These are phyloP conservation scores for Drosophila nebulosa DNA, from an alignment of 1,140 invertebrate genomes.

Conservation along the genomic window DNA sequence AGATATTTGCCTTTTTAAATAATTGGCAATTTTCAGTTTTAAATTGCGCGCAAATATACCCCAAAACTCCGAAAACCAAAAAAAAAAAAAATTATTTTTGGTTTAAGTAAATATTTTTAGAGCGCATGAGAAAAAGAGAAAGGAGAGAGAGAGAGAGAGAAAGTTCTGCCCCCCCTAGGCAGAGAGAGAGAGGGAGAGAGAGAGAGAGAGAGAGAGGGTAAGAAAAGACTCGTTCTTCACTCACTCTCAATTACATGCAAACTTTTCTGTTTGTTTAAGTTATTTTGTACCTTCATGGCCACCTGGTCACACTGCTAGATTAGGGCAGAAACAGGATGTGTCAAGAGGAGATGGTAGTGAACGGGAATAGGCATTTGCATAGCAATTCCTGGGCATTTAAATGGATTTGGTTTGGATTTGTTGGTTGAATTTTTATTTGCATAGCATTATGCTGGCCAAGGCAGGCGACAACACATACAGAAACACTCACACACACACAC, in stretches of 20 bases:
- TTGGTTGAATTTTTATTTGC: conserved; percentile 58
- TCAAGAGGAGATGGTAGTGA: conserved; percentile 1
- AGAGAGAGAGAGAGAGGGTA: background rate
- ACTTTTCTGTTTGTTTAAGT: conserved; percentile 58
- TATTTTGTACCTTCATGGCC: conserved; percentile 61
- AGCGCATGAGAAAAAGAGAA: conserved; percentile 37
- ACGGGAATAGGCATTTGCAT: conserved; percentile 21
- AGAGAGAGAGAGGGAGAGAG: background rate
- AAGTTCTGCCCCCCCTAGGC: too few species aligned
- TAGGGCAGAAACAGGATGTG: background rate
- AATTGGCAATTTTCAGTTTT: conserved; percentile 71
- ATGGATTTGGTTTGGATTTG: conserved; percentile 35
- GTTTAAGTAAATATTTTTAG: conserved; percentile 74
- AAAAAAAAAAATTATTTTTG: conserved; percentile 14
- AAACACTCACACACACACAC: conserved; percentile 22
- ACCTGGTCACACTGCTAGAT: conserved; percentile 34
- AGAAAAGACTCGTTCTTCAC: background rate
- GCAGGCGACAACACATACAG: conserved; percentile 13
- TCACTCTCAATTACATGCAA: background rate
- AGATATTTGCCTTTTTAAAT: conserved; percentile 50
- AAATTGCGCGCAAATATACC: conserved; percentile 74
- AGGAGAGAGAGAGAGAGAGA: background rate
- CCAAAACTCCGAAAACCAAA: conserved; percentile 2
- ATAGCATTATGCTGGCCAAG: conserved; percentile 65
- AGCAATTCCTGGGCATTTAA: background rate